A percentile compares a stretch with the other conserved stretches of the same genome.
Conservation (phyloP, 2,113 vertebrate genomes). For the Oplegnathus fasciatus region DNA sequence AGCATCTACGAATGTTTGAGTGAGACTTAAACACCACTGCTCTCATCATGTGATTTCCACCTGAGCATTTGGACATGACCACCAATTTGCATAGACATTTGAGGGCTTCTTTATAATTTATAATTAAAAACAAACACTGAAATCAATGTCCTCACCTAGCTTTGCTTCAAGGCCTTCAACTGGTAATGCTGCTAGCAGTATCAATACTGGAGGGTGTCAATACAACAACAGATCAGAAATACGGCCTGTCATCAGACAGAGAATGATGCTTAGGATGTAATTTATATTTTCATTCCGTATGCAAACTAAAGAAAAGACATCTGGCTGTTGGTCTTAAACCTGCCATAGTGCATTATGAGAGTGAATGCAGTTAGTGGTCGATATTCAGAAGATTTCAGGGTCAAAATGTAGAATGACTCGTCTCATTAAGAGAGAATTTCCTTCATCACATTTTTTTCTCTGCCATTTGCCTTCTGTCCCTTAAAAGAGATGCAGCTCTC, state of each 20-base stretch:
- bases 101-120: not conserved
- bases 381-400: constrained; percentile 3
- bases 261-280: not conserved
- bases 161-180: constrained; percentile 1
- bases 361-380: not conserved
- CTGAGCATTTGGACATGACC: not conserved
- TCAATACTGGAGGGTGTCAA: not conserved
- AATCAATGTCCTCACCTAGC: constrained; percentile 7
- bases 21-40: not conserved
- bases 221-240: constrained; percentile 16
- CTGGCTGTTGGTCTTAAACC: not conserved
- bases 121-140: constrained; percentile 33
- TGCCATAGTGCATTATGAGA: not conserved
- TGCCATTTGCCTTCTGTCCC: constrained; percentile 12
- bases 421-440: constrained; percentile 22
- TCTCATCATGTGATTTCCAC: not conserved
- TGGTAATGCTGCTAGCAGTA: not conserved
- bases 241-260: constrained; percentile 10
- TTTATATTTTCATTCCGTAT: constrained; percentile 3
- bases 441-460: not conserved
- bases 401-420: constrained; percentile 5
- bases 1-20: not conserved
- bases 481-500: not conserved
- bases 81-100: not conserved
- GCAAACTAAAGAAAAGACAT: not conserved